Conservation (phyloP, 2,888 invertebrate genomes). For the Drosophila greeni region DNA sequence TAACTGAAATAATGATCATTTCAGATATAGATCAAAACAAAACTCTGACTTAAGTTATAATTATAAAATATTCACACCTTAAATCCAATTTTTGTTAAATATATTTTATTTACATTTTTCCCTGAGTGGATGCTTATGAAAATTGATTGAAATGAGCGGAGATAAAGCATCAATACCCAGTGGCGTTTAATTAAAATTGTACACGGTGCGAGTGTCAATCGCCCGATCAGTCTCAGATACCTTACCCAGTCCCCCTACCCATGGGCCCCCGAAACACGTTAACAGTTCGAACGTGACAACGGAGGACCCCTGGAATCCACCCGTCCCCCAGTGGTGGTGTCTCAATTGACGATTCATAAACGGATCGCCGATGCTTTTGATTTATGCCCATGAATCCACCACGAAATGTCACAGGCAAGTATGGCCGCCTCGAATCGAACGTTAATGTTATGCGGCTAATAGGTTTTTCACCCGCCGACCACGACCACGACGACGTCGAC, state of each 20-base stretch:
- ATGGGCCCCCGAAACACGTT: slow-evolving; percentile 66
- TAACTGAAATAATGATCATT: too few species aligned
- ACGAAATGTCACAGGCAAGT: slow-evolving; percentile 73
- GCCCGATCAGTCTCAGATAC: slow-evolving; percentile 31
- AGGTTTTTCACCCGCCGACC: slow-evolving; percentile 49
- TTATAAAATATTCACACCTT: not conserved
- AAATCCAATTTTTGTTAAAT: not conserved
- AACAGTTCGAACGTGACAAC: slow-evolving; percentile 78
- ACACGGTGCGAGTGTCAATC: slow-evolving; percentile 70
- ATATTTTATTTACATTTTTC: not conserved
- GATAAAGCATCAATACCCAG: slow-evolving; percentile 66
- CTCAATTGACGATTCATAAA: slow-evolving; percentile 72
- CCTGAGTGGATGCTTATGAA: slow-evolving; percentile 28
- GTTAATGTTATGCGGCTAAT: slow-evolving; percentile 76
- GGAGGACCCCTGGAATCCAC: slow-evolving; percentile 15
- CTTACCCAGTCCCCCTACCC: not conserved
- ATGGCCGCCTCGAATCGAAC: slow-evolving; percentile 75
- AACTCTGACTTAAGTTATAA: too few species aligned
- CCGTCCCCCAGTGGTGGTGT: slow-evolving; percentile 45
- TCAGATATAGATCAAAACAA: too few species aligned
- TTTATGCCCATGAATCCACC: slow-evolving; percentile 75
- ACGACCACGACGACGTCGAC: too few species aligned
- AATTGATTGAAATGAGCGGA: slow-evolving; percentile 25
- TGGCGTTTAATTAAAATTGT: slow-evolving; percentile 76
- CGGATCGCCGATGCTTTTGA: slow-evolving; percentile 72